Percentiles rank a stretch among this genome's conserved stretches.
phyloP scores from a whole-genome alignment of 2,113 vertebrate genomes.

The Lanius ludovicianus region DNA sequence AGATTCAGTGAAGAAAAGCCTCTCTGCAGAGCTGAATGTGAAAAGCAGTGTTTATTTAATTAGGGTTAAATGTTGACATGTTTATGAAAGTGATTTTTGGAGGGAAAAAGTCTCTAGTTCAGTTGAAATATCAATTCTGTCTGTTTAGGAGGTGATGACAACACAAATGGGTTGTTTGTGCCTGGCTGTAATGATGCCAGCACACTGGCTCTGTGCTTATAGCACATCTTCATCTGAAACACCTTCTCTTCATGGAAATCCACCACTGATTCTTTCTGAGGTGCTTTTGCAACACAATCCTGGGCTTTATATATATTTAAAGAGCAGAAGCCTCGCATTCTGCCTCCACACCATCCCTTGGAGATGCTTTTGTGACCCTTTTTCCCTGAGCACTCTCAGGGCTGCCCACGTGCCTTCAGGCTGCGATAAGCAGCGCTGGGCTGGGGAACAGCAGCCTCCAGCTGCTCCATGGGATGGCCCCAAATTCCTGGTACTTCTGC shows the following conservation, averaged over 20 bases:
- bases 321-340: not conserved
- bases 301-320: not conserved
- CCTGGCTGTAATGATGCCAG: not conserved
- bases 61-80: not conserved
- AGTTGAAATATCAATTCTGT: not conserved
- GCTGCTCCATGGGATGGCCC: not conserved
- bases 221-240: not conserved
- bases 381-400: not conserved
- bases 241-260: not conserved
- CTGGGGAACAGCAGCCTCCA: not conserved
- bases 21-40: not conserved
- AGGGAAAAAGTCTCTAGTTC: not conserved
- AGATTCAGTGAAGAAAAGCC: not conserved
- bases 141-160: not conserved
- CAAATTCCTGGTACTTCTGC: not conserved
- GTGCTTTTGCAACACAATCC: accelerated
- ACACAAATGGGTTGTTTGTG: not conserved
- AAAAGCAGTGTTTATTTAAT: not conserved
- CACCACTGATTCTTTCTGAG: not conserved
- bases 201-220: not conserved
- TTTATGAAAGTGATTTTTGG: not conserved
- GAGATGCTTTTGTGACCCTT: not conserved
- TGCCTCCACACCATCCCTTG: not conserved
- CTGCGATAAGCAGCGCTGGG: not conserved
- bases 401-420: not conserved